Percentiles rank a stretch among this genome's conserved stretches.
These are phyloP conservation scores for Marisa cornuarietis DNA, from an alignment of 1,140 invertebrate species.

Conservation along the genomic window DNA sequence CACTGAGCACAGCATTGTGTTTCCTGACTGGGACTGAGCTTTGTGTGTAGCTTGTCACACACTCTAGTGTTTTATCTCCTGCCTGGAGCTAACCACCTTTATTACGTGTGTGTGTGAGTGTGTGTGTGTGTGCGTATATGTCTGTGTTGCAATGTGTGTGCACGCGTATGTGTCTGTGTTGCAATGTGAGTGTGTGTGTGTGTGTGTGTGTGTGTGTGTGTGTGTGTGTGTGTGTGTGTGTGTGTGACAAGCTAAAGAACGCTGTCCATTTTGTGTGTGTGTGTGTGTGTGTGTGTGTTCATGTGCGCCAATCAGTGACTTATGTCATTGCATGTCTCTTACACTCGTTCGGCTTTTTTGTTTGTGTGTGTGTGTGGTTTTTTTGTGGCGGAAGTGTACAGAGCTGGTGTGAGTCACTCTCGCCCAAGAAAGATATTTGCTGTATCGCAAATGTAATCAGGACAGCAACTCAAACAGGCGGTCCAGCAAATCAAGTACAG, in stretches of 20 bases:
- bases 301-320: neutral
- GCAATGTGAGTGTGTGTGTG: neutral
- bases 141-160: too few species aligned
- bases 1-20: too few species aligned
- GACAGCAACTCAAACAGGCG: too few species aligned
- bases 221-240: slow-evolving; percentile 9
- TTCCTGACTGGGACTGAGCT: neutral
- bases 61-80: neutral
- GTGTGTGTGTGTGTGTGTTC: neutral
- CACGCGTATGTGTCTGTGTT: neutral
- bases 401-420: too few species aligned
- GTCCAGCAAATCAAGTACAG: too few species aligned
- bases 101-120: neutral
- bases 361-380: neutral
- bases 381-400: too few species aligned
- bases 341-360: neutral
- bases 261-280: neutral
- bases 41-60: neutral
- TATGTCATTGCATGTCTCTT: neutral
- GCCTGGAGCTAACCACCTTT: too few species aligned
- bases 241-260: neutral
- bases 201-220: neutral
- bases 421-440: too few species aligned
- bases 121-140: neutral
- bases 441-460: too few species aligned